phyloP scores from a whole-genome alignment of 2,888 invertebrate species.

The Apodemia duryi region DNA sequence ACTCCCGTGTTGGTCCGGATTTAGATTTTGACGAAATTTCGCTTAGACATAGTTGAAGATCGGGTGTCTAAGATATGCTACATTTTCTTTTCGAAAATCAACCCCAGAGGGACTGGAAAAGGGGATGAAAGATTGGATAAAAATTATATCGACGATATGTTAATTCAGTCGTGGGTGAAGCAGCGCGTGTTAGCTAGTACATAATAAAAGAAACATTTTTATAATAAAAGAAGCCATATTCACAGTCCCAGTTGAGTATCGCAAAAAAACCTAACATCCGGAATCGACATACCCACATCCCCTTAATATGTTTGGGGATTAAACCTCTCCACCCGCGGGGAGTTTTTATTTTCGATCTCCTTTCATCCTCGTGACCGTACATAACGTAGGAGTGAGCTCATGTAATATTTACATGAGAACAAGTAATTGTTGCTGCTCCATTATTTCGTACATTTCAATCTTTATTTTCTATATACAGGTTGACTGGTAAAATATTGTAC shows the following conservation, averaged over 20 bases:
- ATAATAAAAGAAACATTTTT: slow-evolving; percentile 17
- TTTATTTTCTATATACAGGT: background rate
- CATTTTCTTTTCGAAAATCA: too few species aligned
- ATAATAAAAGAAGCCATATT: slow-evolving; percentile 30
- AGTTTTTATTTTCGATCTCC: slow-evolving; percentile 73
- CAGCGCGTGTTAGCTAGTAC: background rate
- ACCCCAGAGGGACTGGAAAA: too few species aligned
- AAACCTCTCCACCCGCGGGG: slow-evolving; percentile 49
- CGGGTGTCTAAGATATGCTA: too few species aligned
- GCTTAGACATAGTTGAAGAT: too few species aligned
- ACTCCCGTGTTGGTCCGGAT: too few species aligned
- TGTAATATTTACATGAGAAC: slow-evolving; percentile 33
- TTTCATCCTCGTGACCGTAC: slow-evolving; percentile 52
- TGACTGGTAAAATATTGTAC: too few species aligned
- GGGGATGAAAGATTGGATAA: too few species aligned
- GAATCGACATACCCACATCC: slow-evolving; percentile 58
- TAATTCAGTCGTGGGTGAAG: too few species aligned
- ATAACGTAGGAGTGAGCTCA: slow-evolving; percentile 55
- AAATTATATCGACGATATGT: too few species aligned
- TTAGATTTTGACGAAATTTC: too few species aligned
- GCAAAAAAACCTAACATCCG: slow-evolving; percentile 56
- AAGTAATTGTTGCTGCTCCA: slow-evolving; percentile 23
- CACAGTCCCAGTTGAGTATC: slow-evolving; percentile 46
- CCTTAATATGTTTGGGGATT: slow-evolving; percentile 70
- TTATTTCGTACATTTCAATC: background rate